Conservation (phyloP, 1,140 invertebrate genomes). For the Eurytemora carolleeae region DNA sequence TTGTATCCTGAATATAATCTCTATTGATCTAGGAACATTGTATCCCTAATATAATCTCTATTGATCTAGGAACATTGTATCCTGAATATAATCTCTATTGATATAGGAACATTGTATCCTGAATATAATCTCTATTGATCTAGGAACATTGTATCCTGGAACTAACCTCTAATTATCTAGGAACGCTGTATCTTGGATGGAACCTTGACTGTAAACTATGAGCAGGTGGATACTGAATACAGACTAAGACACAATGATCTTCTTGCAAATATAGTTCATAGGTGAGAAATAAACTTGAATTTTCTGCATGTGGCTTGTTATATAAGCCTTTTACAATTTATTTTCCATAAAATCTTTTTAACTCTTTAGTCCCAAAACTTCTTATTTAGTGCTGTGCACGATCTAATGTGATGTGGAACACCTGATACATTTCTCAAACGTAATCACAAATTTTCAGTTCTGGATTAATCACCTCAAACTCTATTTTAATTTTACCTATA, state of each 20-base stretch:
- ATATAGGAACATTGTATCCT: not conserved
- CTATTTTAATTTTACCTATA: too few species aligned
- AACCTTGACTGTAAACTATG: constrained; percentile 80
- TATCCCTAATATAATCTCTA: not conserved
- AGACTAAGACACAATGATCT: constrained; percentile 80
- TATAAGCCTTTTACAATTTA: too few species aligned
- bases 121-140: not conserved
- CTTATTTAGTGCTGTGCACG: too few species aligned
- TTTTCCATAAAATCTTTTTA: too few species aligned
- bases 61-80: not conserved
- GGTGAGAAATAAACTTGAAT: too few species aligned
- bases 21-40: not conserved
- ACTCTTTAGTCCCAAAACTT: too few species aligned
- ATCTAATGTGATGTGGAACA: too few species aligned
- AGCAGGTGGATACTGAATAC: constrained; percentile 72
- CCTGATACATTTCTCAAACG: too few species aligned
- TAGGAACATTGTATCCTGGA: not conserved
- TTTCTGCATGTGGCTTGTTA: too few species aligned
- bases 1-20: too few species aligned
- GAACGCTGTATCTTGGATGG: constrained; percentile 72
- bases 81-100: not conserved
- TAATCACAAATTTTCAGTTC: too few species aligned
- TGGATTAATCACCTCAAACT: too few species aligned
- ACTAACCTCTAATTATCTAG: constrained; percentile 25
- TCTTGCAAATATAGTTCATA: constrained; percentile 81